Evolutionary conservation across 2,797 vertebrate genomes (phyloP).

Genomic region (Calcarius lapponicus): DNA sequence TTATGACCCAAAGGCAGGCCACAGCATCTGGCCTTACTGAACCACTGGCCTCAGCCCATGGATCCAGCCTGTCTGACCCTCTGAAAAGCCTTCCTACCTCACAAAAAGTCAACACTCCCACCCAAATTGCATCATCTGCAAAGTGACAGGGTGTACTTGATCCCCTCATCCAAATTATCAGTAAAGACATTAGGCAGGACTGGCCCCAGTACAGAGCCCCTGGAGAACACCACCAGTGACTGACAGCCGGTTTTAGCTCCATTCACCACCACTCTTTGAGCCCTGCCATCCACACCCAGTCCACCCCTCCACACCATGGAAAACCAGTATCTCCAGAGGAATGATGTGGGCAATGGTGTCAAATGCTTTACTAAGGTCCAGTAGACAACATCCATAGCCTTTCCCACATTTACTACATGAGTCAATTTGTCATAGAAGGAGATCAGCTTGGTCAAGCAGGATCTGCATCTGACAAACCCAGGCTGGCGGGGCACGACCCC

Average conservation of each 20-base stretch:
- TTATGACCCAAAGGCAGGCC: neutral
- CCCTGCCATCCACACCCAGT: neutral
- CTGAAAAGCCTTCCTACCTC: neutral
- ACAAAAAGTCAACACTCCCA: neutral
- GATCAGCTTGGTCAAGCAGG: neutral
- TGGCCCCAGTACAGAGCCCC: neutral
- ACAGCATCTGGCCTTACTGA: neutral
- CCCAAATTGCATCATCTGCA: neutral
- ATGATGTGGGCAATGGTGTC: neutral
- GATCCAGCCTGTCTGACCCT: neutral
- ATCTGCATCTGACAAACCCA: neutral
- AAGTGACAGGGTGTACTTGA: neutral
- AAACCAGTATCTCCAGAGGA: neutral
- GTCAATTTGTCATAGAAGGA: neutral
- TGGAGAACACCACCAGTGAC: neutral
- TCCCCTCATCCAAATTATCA: neutral
- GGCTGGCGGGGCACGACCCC: rapidly evolving
- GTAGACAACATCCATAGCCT: neutral
- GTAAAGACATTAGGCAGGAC: neutral
- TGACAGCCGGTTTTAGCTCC: neutral
- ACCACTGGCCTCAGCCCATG: neutral
- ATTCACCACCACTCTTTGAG: neutral
- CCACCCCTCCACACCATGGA: neutral
- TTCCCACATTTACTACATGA: neutral
- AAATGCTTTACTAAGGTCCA: neutral